Conservation (phyloP, 1,140 invertebrate genomes). For the Zeugodacus cucurbitae region DNA sequence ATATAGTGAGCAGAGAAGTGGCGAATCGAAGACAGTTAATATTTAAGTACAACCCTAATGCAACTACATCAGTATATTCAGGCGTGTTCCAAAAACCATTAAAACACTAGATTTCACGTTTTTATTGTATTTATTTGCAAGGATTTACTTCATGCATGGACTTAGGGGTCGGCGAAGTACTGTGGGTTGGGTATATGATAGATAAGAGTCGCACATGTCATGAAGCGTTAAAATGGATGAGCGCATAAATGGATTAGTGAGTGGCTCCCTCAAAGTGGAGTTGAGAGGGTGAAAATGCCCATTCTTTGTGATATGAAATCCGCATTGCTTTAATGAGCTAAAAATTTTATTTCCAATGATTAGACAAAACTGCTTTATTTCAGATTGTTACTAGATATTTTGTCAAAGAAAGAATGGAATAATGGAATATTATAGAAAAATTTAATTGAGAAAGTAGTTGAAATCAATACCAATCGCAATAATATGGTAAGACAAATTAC, state of each 20-base stretch:
- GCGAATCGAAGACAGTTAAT: too few relatives aligned
- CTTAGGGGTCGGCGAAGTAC: not conserved
- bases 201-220: not conserved
- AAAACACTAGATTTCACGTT: constrained; percentile 14
- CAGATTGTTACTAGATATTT: too few relatives aligned
- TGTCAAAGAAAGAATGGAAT: too few relatives aligned
- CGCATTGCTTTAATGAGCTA: not conserved
- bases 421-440: too few relatives aligned
- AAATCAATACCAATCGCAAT: too few relatives aligned
- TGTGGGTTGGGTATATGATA: not conserved
- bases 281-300: not conserved
- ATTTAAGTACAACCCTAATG: not conserved
- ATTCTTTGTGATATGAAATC: constrained; percentile 1
- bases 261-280: not conserved
- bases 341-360: constrained; percentile 35
- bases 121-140: constrained; percentile 27
- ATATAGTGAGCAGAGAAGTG: too few relatives aligned
- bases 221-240: constrained; percentile 13
- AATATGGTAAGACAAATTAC: too few relatives aligned
- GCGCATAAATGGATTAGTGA: constrained; percentile 9
- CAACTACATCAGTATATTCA: not conserved
- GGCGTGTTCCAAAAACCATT: constrained; percentile 15
- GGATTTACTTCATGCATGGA: not conserved
- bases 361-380: not conserved
- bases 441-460: too few relatives aligned